Conservation (phyloP, 1,140 invertebrate species). For the Anadara kagoshimensis region DNA sequence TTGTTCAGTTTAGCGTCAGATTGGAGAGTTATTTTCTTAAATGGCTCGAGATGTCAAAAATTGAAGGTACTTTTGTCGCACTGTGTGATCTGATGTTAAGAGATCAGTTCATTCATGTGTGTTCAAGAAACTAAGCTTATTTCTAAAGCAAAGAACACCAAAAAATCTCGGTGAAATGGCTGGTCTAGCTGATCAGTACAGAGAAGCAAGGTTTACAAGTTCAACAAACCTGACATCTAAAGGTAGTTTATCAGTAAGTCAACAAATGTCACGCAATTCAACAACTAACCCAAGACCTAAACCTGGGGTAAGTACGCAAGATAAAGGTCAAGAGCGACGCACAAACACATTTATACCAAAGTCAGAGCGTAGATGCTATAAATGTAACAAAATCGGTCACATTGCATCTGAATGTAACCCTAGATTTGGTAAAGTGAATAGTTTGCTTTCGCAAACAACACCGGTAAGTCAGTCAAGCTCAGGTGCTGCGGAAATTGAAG, state of each 20-base stretch:
- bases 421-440: too few relatives aligned
- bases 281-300: background rate
- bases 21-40: conserved; percentile 26
- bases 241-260: conserved; percentile 4
- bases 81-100: conserved; percentile 25
- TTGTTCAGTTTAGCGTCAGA: conserved; percentile 20
- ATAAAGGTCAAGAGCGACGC: background rate
- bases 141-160: conserved; percentile 28
- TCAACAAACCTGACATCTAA: conserved; percentile 1
- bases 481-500: too few relatives aligned
- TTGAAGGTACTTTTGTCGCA: conserved; percentile 4
- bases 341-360: background rate
- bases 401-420: conserved; percentile 4
- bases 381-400: conserved; percentile 11
- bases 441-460: too few relatives aligned
- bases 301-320: background rate
- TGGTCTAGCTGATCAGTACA: conserved; percentile 30
- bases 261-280: background rate
- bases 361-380: background rate
- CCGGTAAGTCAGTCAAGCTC: too few relatives aligned
- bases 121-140: conserved; percentile 20
- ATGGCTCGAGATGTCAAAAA: conserved; percentile 25
- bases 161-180: conserved; percentile 27
- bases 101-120: conserved; percentile 30
- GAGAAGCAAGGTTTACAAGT: conserved; percentile 22